A percentile compares a stretch with the other conserved stretches of the same genome.
Conservation (phyloP, 1,140 invertebrate genomes). For the Chironomus striatipennis region DNA sequence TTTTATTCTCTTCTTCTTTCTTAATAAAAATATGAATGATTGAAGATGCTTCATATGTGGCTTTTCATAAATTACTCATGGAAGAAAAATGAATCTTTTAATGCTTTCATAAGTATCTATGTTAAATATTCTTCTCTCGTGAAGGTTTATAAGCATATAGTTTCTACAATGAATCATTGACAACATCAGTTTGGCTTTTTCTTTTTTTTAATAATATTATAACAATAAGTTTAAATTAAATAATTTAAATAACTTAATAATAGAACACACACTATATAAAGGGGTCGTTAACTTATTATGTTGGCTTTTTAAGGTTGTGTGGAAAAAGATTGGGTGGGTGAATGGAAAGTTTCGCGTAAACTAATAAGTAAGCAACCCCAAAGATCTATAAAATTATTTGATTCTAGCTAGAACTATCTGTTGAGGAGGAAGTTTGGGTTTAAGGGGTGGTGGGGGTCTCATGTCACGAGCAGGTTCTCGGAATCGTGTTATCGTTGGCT, state of each 20-base stretch:
- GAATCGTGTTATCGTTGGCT: background rate
- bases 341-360: background rate
- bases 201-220: background rate
- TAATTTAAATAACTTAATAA: background rate
- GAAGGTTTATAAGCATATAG: too few species aligned
- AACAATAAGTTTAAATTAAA: background rate
- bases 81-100: background rate
- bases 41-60: background rate
- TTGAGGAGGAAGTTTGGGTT: background rate
- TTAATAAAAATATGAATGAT: background rate
- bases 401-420: background rate
- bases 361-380: too few species aligned
- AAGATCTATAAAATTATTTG: background rate
- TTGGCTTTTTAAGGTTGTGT: too few species aligned
- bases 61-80: background rate
- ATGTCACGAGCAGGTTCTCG: background rate
- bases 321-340: too few species aligned
- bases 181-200: background rate
- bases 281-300: too few species aligned
- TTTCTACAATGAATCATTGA: background rate
- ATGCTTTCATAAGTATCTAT: slow-evolving; percentile 1
- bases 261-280: too few species aligned
- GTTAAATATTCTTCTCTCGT: background rate
- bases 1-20: background rate
- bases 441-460: background rate